These are phyloP conservation scores for Anthopleura xanthogrammica DNA, from an alignment of 92 coral and sea anemone species.

Conservation along the genomic window DNA sequence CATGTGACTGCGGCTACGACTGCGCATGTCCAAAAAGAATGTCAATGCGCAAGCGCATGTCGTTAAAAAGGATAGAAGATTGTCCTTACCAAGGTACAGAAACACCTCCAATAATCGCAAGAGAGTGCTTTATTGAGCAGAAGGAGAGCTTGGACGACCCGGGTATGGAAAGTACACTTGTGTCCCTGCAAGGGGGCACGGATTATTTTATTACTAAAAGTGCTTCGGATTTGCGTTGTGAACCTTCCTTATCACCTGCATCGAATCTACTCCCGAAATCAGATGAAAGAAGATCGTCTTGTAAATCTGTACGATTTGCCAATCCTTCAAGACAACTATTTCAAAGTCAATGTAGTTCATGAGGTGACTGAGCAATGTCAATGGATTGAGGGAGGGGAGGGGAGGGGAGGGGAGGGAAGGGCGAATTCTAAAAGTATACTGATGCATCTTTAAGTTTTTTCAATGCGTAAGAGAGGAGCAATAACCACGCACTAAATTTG, in stretches of 20 bases:
- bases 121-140: constrained; percentile 8
- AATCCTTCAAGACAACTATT: background rate
- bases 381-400: too few relatives aligned
- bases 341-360: background rate
- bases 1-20: background rate
- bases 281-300: constrained; percentile 12
- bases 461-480: too few relatives aligned
- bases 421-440: too few relatives aligned
- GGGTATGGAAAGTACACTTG: constrained; percentile 18
- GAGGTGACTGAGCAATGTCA: background rate
- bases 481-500: too few relatives aligned
- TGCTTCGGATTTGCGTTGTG: constrained; percentile 5
- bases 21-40: constrained; percentile 4
- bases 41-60: background rate
- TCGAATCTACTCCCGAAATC: background rate
- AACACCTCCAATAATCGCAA: constrained; percentile 1
- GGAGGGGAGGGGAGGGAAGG: too few relatives aligned
- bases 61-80: background rate
- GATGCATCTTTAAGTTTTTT: too few relatives aligned
- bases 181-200: background rate
- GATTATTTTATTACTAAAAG: background rate
- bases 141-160: constrained; percentile 1
- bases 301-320: constrained; percentile 25
- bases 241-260: background rate
- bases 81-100: background rate